Evolutionary conservation across 2,797 vertebrate species (phyloP).

Genomic region (Coluber constrictor): DNA sequence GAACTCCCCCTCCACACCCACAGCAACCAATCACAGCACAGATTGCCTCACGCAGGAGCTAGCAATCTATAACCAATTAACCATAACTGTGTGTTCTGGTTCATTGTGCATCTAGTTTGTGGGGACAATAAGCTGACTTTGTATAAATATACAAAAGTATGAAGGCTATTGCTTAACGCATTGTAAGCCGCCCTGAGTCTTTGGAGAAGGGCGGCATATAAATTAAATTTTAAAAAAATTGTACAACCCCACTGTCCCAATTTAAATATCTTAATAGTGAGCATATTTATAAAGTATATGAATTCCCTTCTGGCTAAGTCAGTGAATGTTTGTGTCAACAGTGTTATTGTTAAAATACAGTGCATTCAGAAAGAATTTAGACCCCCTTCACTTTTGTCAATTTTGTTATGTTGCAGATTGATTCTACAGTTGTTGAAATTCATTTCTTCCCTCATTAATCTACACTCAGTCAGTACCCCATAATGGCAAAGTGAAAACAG

Average conservation of each 20-base stretch:
- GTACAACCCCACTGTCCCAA: no score
- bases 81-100: neutral
- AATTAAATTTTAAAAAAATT: no score
- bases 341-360: neutral
- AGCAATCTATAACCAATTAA: neutral
- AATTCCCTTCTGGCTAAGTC: conserved; percentile 11
- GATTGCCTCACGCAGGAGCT: neutral
- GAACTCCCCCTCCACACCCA: neutral
- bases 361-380: neutral
- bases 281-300: neutral
- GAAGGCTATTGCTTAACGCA: no score
- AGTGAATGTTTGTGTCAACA: conserved; percentile 31
- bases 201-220: no score
- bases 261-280: neutral
- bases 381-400: neutral
- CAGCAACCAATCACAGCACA: neutral
- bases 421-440: neutral
- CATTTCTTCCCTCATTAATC: neutral
- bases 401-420: neutral
- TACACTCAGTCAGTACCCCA: neutral
- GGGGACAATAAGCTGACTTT: no score
- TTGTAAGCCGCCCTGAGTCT: no score
- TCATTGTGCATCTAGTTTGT: neutral
- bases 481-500: neutral
- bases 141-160: no score